Evolutionary conservation across 2,797 vertebrate genomes (phyloP).

Genomic region (Onychomys leucogaster): DNA sequence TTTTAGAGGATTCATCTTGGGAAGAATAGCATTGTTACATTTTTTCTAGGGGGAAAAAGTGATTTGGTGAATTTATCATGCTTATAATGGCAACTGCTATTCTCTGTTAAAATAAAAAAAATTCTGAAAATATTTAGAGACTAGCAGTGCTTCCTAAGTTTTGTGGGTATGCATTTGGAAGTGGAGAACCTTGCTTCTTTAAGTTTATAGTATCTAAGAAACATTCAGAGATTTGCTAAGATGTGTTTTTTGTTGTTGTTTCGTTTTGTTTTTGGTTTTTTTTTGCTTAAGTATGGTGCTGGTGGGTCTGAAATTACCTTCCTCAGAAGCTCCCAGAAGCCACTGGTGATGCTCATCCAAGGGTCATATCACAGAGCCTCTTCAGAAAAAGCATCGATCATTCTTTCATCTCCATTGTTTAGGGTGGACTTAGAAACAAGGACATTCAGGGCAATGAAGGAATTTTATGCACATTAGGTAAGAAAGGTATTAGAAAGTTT

Average conservation of each 20-base stretch:
- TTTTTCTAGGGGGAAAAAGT: neutral
- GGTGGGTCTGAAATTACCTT: neutral
- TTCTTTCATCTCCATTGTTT: neutral
- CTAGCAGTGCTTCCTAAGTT: neutral
- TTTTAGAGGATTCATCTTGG: slow-evolving; percentile 32
- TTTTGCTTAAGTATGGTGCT: too few species aligned
- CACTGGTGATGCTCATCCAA: too few species aligned
- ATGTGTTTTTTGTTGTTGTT: fast-evolving
- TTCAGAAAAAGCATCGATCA: neutral
- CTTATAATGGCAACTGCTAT: neutral
- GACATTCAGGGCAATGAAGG: neutral
- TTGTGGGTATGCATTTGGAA: neutral
- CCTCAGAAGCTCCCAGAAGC: neutral
- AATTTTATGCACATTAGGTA: neutral
- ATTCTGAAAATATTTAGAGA: neutral
- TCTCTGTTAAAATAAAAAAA: neutral
- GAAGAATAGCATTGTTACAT: neutral
- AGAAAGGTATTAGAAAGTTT: neutral
- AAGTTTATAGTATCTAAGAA: fast-evolving
- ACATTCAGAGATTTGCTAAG: neutral
- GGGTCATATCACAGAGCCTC: neutral
- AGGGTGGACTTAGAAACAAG: neutral
- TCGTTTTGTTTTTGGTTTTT: too few species aligned
- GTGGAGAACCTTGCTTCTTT: neutral
- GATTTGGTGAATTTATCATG: neutral